Conservation (phyloP, 2,888 invertebrate genomes). For the Sarcophaga caerulescens region DNA sequence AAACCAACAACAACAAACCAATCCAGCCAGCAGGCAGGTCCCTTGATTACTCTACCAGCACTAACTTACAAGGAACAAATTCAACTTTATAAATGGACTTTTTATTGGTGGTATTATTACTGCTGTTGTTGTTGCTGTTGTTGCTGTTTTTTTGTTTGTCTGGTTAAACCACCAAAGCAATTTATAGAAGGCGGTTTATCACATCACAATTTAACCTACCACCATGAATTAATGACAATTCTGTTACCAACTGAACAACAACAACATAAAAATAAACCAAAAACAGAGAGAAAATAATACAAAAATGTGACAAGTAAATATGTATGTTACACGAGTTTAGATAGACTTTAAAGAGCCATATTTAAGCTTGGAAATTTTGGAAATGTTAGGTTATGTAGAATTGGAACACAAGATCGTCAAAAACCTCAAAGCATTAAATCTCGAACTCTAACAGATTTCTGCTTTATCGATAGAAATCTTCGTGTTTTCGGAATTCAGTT, state of each 20-base stretch:
- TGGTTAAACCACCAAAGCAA: slow-evolving; percentile 57
- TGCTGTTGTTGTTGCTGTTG: slow-evolving; percentile 2
- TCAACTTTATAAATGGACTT: slow-evolving; percentile 33
- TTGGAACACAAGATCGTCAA: no score
- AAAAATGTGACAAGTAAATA: not conserved
- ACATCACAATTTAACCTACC: slow-evolving; percentile 69
- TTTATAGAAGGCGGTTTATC: slow-evolving; percentile 68
- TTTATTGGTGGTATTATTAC: slow-evolving; percentile 23
- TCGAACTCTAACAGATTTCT: no score
- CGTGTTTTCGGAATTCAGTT: no score
- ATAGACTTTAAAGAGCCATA: slow-evolving; percentile 12
- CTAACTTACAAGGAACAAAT: slow-evolving; percentile 28
- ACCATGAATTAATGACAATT: slow-evolving; percentile 68
- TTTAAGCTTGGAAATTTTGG: not conserved
- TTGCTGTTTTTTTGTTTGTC: slow-evolving; percentile 7
- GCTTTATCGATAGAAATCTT: no score
- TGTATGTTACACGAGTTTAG: not conserved
- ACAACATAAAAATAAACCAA: slow-evolving; percentile 5
- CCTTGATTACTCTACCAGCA: slow-evolving; percentile 65
- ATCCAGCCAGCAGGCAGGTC: slow-evolving; percentile 57
- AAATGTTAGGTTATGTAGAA: no score
- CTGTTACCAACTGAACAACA: slow-evolving; percentile 54
- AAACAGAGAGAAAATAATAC: not conserved
- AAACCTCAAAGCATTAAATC: no score
- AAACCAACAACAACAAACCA: slow-evolving; percentile 1